Evolutionary conservation across 2,888 invertebrate species (phyloP).

Genomic region (Laothoe populi): DNA sequence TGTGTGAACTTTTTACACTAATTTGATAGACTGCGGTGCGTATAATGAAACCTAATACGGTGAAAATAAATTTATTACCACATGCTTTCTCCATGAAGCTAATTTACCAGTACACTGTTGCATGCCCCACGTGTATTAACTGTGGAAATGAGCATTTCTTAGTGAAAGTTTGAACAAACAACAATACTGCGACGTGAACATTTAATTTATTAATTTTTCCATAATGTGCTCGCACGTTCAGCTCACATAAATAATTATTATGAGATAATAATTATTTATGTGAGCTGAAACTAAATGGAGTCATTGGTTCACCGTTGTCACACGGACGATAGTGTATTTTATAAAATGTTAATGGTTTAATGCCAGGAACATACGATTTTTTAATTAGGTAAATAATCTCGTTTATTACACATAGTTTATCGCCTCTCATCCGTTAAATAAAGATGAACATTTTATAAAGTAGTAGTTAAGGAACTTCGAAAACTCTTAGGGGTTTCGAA

Average conservation of each 20-base stretch:
- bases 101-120: slow-evolving; percentile 20
- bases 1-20: background rate
- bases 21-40: slow-evolving; percentile 1
- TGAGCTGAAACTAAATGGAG: background rate
- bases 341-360: background rate
- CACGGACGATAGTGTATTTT: background rate
- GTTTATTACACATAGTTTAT: too few relatives aligned
- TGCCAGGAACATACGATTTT: too few relatives aligned
- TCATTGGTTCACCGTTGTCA: background rate
- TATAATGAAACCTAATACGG: slow-evolving; percentile 1
- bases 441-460: too few relatives aligned
- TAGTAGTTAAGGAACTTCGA: too few relatives aligned
- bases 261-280: too few relatives aligned
- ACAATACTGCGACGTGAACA: slow-evolving; percentile 47
- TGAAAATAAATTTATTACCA: slow-evolving; percentile 15
- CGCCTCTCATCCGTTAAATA: too few relatives aligned
- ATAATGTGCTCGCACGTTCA: slow-evolving; percentile 42
- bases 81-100: slow-evolving; percentile 21
- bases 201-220: slow-evolving; percentile 44
- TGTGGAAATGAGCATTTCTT: slow-evolving; percentile 57
- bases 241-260: slow-evolving; percentile 33
- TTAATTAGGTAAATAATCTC: too few relatives aligned
- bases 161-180: slow-evolving; percentile 56
- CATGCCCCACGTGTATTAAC: slow-evolving; percentile 39
- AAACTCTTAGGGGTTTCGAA: too few relatives aligned